These are phyloP conservation scores for Pseudoips prasinana DNA, from an alignment of 2,888 invertebrate species.

Conservation along the genomic window DNA sequence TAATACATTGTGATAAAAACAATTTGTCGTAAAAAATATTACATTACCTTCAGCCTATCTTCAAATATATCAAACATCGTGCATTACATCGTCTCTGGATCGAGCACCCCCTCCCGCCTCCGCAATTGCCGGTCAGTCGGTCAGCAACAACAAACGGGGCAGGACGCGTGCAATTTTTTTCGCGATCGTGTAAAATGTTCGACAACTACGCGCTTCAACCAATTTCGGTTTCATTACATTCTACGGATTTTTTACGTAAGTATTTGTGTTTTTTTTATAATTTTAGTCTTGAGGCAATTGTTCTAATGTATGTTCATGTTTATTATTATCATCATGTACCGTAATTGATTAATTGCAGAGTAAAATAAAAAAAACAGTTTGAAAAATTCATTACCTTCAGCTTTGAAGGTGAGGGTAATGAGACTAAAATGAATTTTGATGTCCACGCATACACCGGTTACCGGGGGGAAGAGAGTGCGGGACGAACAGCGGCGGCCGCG, in stretches of 20 bases:
- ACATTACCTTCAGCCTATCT: constrained; percentile 12
- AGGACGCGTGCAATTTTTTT: constrained; percentile 4
- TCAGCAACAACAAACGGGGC: constrained; percentile 4
- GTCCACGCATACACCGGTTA: no score
- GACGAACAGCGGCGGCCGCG: no score
- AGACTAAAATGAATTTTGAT: constrained; percentile 2
- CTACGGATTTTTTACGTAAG: constrained; percentile 11
- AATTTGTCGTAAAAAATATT: constrained; percentile 10
- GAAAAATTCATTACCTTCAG: constrained; percentile 10
- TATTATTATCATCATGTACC: constrained; percentile 7
- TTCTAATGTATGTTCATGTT: constrained; percentile 7
- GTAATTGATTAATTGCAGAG: constrained; percentile 7
- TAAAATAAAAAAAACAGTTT: constrained; percentile 10
- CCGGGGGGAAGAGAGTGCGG: no score
- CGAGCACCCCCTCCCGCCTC: constrained; percentile 8
- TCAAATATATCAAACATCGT: constrained; percentile 9
- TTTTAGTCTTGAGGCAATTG: constrained; percentile 9
- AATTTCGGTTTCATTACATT: constrained; percentile 12
- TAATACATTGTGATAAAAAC: constrained; percentile 5
- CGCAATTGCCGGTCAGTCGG: constrained; percentile 6
- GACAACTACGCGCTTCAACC: constrained; percentile 7
- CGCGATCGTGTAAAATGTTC: constrained; percentile 2
- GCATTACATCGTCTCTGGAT: constrained; percentile 6
- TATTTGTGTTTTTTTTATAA: constrained; percentile 11
- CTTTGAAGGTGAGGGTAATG: constrained; percentile 8